A percentile compares a stretch with the other conserved stretches of the same genome.
phyloP scores from a whole-genome alignment of 1,140 invertebrate species.

The Daktulosphaira vitifoliae region DNA sequence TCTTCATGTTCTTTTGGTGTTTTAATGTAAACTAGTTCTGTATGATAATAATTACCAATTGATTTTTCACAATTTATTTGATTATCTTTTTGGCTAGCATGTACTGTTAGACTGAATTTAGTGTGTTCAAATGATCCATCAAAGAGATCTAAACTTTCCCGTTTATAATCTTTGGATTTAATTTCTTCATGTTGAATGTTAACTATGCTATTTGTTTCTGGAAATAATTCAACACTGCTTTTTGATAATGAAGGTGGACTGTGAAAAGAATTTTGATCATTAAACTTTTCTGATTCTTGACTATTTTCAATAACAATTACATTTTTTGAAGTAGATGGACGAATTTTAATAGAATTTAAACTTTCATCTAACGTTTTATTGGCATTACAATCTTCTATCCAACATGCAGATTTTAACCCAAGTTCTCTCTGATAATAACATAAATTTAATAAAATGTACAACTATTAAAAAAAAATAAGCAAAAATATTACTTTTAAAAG shows the following conservation, averaged over 20 bases:
- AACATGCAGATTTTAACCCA: slow-evolving; percentile 45
- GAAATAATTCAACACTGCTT: slow-evolving; percentile 14
- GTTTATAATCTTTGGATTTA: slow-evolving; percentile 12
- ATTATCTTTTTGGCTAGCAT: background rate
- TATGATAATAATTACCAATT: slow-evolving; percentile 6
- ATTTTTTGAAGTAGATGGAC: slow-evolving; percentile 5
- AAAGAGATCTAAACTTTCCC: slow-evolving; percentile 28
- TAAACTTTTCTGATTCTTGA: slow-evolving; percentile 6
- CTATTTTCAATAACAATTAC: slow-evolving; percentile 17
- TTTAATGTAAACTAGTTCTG: background rate
- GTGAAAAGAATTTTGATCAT: background rate
- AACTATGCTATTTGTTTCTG: background rate
- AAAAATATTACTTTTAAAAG: slow-evolving; percentile 48
- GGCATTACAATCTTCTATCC: slow-evolving; percentile 39
- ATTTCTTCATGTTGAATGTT: background rate
- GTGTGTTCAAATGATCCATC: slow-evolving; percentile 18
- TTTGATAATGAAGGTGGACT: too few species aligned
- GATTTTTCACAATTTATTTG: slow-evolving; percentile 2
- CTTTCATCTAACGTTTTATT: background rate
- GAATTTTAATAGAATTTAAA: background rate
- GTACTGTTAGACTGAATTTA: slow-evolving; percentile 10
- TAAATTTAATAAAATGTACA: background rate
- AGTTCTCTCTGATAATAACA: slow-evolving; percentile 47
- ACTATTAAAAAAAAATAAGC: too few species aligned
- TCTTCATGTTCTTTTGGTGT: slow-evolving; percentile 29